A percentile compares a stretch with the other conserved stretches of the same genome.
phyloP scores from a whole-genome alignment of 2,888 invertebrate genomes.

The Pseudococcus longispinus region DNA sequence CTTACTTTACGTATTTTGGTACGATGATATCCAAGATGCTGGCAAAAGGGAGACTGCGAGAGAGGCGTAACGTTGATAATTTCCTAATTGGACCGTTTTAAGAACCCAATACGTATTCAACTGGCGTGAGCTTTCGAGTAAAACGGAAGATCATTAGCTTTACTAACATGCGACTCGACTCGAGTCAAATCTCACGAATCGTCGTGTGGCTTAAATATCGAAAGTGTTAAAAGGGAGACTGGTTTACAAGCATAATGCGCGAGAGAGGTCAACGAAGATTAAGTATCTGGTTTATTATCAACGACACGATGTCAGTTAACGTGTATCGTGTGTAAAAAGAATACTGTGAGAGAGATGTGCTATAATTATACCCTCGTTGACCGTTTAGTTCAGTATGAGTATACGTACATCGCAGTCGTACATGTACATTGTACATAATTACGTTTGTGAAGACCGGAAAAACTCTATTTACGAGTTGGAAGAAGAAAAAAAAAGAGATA shows the following conservation, averaged over 20 bases:
- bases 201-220: not conserved
- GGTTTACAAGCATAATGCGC: not conserved
- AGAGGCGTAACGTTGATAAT: no score
- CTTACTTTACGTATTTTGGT: no score
- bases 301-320: not conserved
- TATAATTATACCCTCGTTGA: not conserved
- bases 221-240: slow-evolving; percentile 6
- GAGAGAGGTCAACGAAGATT: slow-evolving; percentile 5
- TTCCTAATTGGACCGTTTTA: no score
- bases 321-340: not conserved
- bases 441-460: not conserved
- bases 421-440: not conserved
- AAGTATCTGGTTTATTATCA: slow-evolving; percentile 13
- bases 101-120: not conserved
- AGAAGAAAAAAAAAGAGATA: not conserved
- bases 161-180: not conserved
- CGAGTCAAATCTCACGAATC: not conserved
- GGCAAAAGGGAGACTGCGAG: no score
- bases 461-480: not conserved
- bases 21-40: no score
- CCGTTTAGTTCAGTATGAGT: not conserved
- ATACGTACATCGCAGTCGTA: not conserved
- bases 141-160: not conserved
- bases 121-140: not conserved
- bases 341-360: not conserved